phyloP scores from a whole-genome alignment of 1,140 invertebrate genomes.

The Polypedilum vanderplanki region DNA sequence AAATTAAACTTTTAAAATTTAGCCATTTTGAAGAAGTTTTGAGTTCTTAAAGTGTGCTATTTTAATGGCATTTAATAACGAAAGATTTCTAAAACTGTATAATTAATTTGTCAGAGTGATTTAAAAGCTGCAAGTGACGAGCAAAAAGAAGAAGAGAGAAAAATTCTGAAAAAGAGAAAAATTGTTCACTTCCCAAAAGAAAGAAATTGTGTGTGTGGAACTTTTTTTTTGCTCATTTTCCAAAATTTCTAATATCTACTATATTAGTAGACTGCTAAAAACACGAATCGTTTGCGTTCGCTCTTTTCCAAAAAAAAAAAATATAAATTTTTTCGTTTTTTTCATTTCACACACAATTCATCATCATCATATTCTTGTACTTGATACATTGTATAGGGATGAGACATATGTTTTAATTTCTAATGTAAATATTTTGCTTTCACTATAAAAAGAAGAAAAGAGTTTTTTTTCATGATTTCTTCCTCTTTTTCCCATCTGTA shows the following conservation, averaged over 20 bases:
- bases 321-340: no score
- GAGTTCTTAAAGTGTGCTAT: no score
- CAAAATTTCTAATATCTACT: no score
- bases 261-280: no score
- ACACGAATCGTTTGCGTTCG: no score
- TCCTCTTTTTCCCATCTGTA: background rate
- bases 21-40: no score
- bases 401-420: conserved; percentile 27
- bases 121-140: background rate
- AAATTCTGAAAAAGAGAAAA: background rate
- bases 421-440: conserved; percentile 23
- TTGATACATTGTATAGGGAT: background rate
- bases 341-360: background rate
- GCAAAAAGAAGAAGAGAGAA: background rate
- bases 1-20: background rate
- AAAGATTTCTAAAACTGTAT: no score
- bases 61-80: no score
- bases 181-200: background rate
- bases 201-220: no score
- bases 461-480: background rate
- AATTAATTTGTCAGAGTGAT: no score
- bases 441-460: background rate
- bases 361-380: background rate
- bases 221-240: background rate
- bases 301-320: no score